Conservation (phyloP, 1,140 invertebrate genomes). For the Aporrectodea caliginosa region DNA sequence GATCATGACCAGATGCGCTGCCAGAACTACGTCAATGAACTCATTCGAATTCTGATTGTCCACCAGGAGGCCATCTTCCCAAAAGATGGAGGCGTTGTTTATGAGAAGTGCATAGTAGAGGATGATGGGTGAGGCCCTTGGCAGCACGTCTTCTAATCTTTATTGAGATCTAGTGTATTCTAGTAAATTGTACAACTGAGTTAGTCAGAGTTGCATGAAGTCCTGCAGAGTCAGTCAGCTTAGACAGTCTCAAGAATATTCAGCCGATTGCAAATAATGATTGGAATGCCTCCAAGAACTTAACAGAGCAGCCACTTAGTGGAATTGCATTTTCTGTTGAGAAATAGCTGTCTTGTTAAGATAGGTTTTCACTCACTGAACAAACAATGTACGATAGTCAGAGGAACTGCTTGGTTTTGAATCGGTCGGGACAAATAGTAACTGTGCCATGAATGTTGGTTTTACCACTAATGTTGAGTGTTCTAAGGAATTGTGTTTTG, state of each 20-base stretch:
- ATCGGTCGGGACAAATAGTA: too few species aligned
- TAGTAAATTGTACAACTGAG: not conserved
- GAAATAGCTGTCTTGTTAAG: too few species aligned
- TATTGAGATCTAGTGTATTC: not conserved
- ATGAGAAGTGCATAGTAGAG: conserved; percentile 73
- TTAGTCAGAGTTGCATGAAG: not conserved
- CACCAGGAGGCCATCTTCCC: conserved; percentile 86
- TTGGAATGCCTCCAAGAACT: not conserved
- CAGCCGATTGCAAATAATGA: not conserved
- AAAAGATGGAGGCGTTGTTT: conserved; percentile 63
- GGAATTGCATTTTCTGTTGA: too few species aligned
- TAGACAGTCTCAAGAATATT: not conserved
- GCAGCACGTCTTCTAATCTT: not conserved
- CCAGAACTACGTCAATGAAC: conserved; percentile 88
- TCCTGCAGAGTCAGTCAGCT: not conserved
- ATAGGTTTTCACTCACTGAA: too few species aligned
- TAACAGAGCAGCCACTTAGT: not conserved
- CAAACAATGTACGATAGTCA: too few species aligned
- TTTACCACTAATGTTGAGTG: too few species aligned
- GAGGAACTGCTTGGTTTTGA: too few species aligned
- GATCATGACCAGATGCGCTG: conserved; percentile 86
- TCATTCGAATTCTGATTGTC: conserved; percentile 88
- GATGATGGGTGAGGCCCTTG: conserved; percentile 5
- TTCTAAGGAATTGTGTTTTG: too few species aligned
- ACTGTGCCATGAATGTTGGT: too few species aligned